Evolutionary conservation across 2,113 vertebrate genomes (phyloP), one percentile per base, ranked within the genome.

Genomic region (Uria aalge): DNA sequence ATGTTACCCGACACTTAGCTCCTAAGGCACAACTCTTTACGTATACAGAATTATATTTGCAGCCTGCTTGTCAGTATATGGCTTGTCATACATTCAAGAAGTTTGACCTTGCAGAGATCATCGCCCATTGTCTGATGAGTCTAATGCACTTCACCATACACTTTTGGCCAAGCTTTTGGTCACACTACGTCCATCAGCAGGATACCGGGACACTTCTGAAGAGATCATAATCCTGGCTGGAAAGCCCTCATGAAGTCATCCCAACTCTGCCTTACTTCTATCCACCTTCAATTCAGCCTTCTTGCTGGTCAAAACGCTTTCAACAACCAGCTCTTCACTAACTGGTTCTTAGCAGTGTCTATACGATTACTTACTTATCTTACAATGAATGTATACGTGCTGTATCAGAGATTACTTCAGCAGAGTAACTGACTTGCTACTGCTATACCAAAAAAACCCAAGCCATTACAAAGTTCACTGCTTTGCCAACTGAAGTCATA

Each of bases 31-130:
- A n/a, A 40, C n/a, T 60, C 74, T 85, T 72, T 55, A 67, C 5
- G 1, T 7, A 56, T 0, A 27, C 36, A 48, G 86, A 66, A 64
- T 17, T 87, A 13, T 26, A 53, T 57, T 5, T 79, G 69, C 57
- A 67, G 66, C 43, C 86, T 75, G 47, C 69, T 48, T 77, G 81
- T 32, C 76, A 84, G 9, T 52, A 60, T 3, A 8, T 0, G n/a
- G 55, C 67, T 72, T 9, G 9, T 41, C 26, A 17, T 0, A 3
- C 24, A 32, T 23, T 48, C 17, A 34, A 84, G 52, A 86, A 85
- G 47, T 4, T 18, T 79, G 88, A 96, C 89, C 83, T 90, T 85
- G 79, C 66, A 62, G 66, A 68, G 20, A 32, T 77, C 74, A 64
- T 9, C 0, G 1, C 34, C 47, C 30, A 22, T 19, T 6, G 2